Base-by-base conservation (phyloP, 2,888 invertebrate species). In the Suillia variegata region DNA sequence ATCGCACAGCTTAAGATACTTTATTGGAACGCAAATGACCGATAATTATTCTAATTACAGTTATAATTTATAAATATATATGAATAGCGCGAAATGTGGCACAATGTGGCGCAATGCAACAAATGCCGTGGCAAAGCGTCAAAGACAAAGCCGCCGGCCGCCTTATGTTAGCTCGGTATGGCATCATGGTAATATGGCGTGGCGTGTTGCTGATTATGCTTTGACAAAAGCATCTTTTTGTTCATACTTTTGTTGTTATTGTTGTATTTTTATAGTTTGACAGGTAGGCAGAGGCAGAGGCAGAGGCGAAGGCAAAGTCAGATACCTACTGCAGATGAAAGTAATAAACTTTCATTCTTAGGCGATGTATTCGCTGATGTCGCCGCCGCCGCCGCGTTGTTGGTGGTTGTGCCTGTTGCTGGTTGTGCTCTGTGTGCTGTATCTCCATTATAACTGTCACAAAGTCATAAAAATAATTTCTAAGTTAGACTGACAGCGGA, bases 401-500 rank as follows among this genome's bases (percentile, higher is more conserved):
- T 45, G n/a, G 45, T 49, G 49, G 1, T 49, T 20, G 21, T 49
- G 49, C 5, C 6, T 49, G 49, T 21, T 2, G 22, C 21, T 13
- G 56, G 6, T 42, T 24, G 34, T 42, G 26, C 26, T 33, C 34
- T 34, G 42, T 54, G 34, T 31, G 20, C 31, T 31, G 48, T 49
- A 24, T 58, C 33, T 53, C 54, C n/a, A 49, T 53, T 58, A 54
- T 54, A 54, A 58, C 58, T 53, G 54, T 54, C 49, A 54, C 58
- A 58, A 53, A 54, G 21, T 53, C 49, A 38, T 49, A 48, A 33
- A 58, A 45, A 51, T 4, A 26, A 34, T 50, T 51, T 56, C 50
- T 2, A 24, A 1, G 2, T n/a, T 21, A 48, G 13, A 48, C 12
- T 47, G 5, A 15, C 21, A 48, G 31, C 31, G n/a, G n/a, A n/a